Base-by-base conservation (phyloP, 92 coral and sea anemone species). In the Micromussa lordhowensis region DNA sequence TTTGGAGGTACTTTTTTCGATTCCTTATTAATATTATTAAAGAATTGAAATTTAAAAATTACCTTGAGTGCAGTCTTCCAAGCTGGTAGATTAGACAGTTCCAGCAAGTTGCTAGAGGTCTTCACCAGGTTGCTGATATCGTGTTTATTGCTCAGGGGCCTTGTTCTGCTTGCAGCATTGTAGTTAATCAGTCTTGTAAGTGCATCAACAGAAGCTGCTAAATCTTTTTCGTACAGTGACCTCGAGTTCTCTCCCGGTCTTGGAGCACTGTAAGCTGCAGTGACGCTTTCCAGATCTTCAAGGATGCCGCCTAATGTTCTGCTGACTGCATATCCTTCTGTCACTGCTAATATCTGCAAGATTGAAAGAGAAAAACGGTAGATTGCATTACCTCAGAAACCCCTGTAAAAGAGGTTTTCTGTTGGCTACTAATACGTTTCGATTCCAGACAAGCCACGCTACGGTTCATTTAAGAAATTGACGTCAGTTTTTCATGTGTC, bases 141-240 rank as follows among this genome's bases (percentile, higher is more conserved):
- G 61, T 49, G 44, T 26, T 82, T 12, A 82, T 70, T 82, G 78
- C 86, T 82, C 24, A 82, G 63, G 7, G 86, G 78, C 24, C 35
- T 82, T 24, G n/a, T 13, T 26, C 11, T 40, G 36, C 49, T 29
- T 29, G 26, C 86, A 18, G 77, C 86, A 30, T 82, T 82, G 66
- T 82, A 82, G 31, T 70, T 69, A 26, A 69, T 70, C 86, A 82
- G 44, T 70, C n/a, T 40, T 70, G 49, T 70, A 4, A 82, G 32
- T n/a, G 66, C 86, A 19, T 82, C 86, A 18, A 82, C 78, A 70
- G 86, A 68, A 68, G 86, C 40, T 31, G 16, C 17, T 48, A 82
- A 31, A 82, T 82, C 86, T 69, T 70, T 69, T 51, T 68, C 77
- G 44, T 69, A 82, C 78, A 82, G 69, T 5, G 30, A 35, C 34